Evolutionary conservation across 2,797 vertebrate genomes (phyloP), one percentile per base, ranked within the genome.

Genomic region (Chrosomus eos): DNA sequence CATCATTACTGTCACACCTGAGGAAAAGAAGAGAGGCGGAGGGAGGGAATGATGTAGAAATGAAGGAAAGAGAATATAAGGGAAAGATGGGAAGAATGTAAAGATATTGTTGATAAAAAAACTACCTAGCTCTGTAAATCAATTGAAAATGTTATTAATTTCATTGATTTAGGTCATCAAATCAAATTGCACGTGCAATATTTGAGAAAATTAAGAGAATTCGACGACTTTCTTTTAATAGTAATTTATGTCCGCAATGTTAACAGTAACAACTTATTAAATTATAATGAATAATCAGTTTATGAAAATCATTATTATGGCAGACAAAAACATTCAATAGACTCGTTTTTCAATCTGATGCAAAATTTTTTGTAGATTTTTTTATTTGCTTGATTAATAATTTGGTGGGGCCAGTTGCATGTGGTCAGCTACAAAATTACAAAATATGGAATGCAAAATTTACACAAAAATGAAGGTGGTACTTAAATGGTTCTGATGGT

Each of bases 1-100:
- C 92, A 92, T 93, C 91, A 92, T 88, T 91, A 88, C 86, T 88
- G 90, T 93, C 93, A 91, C 90, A 91, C 93, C 90, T 90, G 86
- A 88, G 90, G 90, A 86, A 85, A 73, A 88, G 82, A 28, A 85
- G 53, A 64, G 68, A 81, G 68, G 31, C 66, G 82, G 75, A 81
- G 55, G 55, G 43, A 51, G 58, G 51, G 60, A 64, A 80, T 31
- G 36, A 18, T 8, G 28, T 4, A n/a, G 75, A 79, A 80, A 55
- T 43, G 53, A 81, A 55, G 66, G 66, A 68, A 68, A 18, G 9
- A 55, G 51, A 28, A 70, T 40, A 36, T 3, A 26, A 33, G 36
- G n/a, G n/a, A 82, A 51, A 26, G 23, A 73, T 55, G 14, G 21
- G n/a, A 23, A 67, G 26, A 43, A 58, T 55, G 36, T 28, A 31